Evolutionary conservation across 2,113 vertebrate species (phyloP).

Genomic region (Nettapus auritus): DNA sequence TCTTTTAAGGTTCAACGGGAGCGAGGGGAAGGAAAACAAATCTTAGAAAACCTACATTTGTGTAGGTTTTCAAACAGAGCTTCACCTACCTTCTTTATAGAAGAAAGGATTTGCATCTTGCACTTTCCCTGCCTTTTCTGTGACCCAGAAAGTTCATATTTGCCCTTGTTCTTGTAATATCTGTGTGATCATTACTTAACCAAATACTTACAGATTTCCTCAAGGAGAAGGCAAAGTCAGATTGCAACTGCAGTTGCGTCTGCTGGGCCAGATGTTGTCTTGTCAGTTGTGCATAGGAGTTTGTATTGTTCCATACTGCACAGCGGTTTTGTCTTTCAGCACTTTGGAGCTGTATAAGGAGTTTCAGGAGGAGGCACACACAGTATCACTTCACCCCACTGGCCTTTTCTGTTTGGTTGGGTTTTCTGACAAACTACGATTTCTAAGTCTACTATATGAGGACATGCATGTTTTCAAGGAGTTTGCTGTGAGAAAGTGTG

Average conservation of each 20-base stretch:
- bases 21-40: background rate
- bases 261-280: background rate
- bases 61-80: background rate
- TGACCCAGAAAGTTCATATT: background rate
- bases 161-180: background rate
- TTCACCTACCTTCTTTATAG: background rate
- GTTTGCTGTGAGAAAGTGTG: constrained; percentile 87
- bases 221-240: background rate
- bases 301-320: background rate
- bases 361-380: constrained; percentile 87
- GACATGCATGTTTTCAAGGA: constrained; percentile 89
- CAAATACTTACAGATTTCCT: background rate
- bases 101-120: background rate
- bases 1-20: background rate
- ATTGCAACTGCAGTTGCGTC: background rate
- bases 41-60: background rate
- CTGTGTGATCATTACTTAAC: background rate
- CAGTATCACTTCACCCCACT: constrained; percentile 91
- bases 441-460: constrained; percentile 91
- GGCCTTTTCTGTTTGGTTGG: constrained; percentile 91
- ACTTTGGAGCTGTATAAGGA: constrained; percentile 88
- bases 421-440: constrained; percentile 90
- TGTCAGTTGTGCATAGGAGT: background rate
- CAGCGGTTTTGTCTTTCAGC: constrained; percentile 71
- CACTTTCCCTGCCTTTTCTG: background rate